A percentile compares a stretch with the other conserved stretches of the same genome.
phyloP scores from a whole-genome alignment of 2,113 vertebrate genomes.

The Phrynosoma platyrhinos region DNA sequence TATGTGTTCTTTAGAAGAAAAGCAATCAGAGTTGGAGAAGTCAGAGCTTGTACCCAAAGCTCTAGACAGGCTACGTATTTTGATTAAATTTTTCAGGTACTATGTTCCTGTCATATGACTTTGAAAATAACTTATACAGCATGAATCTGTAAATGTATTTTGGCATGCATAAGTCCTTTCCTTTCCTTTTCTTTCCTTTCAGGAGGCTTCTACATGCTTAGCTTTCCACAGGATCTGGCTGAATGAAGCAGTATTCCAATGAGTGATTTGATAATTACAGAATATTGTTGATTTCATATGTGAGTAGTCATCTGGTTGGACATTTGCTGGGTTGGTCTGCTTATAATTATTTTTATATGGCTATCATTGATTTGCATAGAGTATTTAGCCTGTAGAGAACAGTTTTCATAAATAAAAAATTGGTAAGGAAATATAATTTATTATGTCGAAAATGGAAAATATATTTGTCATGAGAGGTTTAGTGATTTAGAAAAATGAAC shows the following conservation, averaged over 20 bases:
- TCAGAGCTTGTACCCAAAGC: neutral
- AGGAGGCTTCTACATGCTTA: neutral
- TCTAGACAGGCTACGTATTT: neutral
- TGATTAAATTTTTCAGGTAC: neutral
- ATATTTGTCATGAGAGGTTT: conserved; percentile 50
- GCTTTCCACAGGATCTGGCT: neutral
- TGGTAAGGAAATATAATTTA: conserved; percentile 60
- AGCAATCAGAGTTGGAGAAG: neutral
- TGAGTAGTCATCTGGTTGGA: neutral
- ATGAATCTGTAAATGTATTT: neutral
- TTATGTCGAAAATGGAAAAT: conserved; percentile 54
- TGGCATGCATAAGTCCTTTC: too few relatives aligned
- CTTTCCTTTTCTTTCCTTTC: neutral
- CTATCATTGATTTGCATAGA: conserved; percentile 43
- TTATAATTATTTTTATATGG: conserved; percentile 45
- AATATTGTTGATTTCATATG: neutral
- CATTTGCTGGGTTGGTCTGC: conserved; percentile 34
- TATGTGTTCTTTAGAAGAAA: neutral
- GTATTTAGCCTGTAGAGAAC: conserved; percentile 15
- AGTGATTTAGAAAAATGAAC: conserved; percentile 49
- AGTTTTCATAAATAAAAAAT: conserved; percentile 51
- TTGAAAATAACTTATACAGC: neutral
- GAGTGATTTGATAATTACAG: conserved; percentile 9
- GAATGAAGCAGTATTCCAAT: neutral
- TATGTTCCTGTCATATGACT: conserved; percentile 10